Evolutionary conservation across 2,113 vertebrate genomes (phyloP).

Genomic region (Mionectes macconnelli): DNA sequence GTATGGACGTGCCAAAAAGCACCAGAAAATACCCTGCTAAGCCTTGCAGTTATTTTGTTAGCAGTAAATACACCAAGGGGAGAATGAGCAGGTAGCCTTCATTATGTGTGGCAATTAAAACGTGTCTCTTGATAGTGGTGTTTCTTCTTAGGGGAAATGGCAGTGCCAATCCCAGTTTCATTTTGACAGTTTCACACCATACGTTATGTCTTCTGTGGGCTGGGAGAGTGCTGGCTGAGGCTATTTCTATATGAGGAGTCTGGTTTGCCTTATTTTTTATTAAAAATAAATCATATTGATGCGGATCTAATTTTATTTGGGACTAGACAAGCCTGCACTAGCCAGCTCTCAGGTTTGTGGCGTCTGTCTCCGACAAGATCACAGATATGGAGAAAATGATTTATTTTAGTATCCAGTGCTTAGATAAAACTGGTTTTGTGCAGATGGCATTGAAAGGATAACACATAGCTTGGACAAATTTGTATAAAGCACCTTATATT

Average conservation of each 20-base stretch:
- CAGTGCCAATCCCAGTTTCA: background rate
- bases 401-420: conserved; percentile 31
- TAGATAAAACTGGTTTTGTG: conserved; percentile 21
- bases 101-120: background rate
- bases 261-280: conserved; percentile 21
- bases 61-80: background rate
- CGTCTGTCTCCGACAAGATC: conserved; percentile 37
- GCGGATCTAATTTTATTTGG: conserved; percentile 29
- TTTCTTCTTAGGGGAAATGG: background rate
- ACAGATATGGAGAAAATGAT: conserved; percentile 31
- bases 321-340: conserved; percentile 48
- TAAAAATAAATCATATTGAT: conserved; percentile 32
- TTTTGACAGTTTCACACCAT: background rate
- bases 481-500: background rate
- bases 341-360: conserved; percentile 42
- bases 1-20: rapidly evolving
- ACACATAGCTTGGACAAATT: conserved; percentile 1
- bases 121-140: background rate
- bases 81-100: background rate
- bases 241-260: background rate
- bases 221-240: background rate
- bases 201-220: background rate
- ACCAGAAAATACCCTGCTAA: background rate
- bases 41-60: background rate
- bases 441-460: conserved; percentile 47